Conservation (phyloP, 2,888 invertebrate genomes). For the Tipula vernalis region DNA sequence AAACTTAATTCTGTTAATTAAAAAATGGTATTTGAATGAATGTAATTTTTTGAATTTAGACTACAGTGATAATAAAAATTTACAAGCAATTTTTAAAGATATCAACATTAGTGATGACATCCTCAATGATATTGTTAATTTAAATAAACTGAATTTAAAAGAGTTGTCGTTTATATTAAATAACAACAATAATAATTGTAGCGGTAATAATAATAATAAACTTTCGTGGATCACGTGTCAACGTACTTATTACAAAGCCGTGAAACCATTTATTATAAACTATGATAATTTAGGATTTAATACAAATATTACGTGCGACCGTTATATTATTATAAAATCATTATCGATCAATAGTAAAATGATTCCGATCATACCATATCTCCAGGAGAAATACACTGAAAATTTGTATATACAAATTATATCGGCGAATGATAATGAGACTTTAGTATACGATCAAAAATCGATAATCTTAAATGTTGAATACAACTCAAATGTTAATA, state of each 20-base stretch:
- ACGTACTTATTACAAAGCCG: conserved; percentile 32
- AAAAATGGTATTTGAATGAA: conserved; percentile 32
- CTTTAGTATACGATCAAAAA: conserved; percentile 13
- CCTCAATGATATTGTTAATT: conserved; percentile 5
- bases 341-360: conserved; percentile 30
- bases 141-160: background rate
- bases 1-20: conserved; percentile 28
- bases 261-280: conserved; percentile 29
- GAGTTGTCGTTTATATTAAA: conserved; percentile 5
- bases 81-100: background rate
- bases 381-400: conserved; percentile 26
- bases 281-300: conserved; percentile 25
- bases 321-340: conserved; percentile 30
- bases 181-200: background rate
- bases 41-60: conserved; percentile 24
- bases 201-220: background rate
- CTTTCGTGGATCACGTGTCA: conserved; percentile 17
- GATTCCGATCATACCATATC: conserved; percentile 21
- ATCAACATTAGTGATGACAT: background rate
- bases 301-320: conserved; percentile 24
- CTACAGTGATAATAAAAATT: conserved; percentile 20
- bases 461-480: conserved; percentile 12
- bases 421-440: conserved; percentile 14
- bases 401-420: conserved; percentile 26
- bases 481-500: conserved; percentile 17